Evolutionary conservation across 92 coral and sea anemone genomes (phyloP), one percentile per base, ranked within the genome.

Genomic region (Heliopora coerulea): DNA sequence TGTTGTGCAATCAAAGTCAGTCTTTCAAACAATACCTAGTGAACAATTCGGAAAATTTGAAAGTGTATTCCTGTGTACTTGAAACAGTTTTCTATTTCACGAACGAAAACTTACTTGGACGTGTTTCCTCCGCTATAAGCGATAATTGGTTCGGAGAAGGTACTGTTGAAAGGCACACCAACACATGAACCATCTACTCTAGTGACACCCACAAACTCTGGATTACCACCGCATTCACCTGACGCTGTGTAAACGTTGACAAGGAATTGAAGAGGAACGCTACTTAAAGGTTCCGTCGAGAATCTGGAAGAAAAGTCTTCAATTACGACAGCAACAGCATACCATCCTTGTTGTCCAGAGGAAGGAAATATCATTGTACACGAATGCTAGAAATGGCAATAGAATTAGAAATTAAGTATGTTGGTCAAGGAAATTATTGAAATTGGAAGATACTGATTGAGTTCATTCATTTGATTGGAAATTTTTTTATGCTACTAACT

Each of bases 241-340:
- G 54, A 68, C 5, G 95, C 83, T 5, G 49, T 42, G 56, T 46
- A 82, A 18, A 88, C 90, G 48, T 68, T 33, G 60, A 83, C 79
- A 75, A 88, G 61, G 75, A 88, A 88, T 78, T 88, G 95, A 25
- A 88, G 79, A 12, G 95, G 90, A 9, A 88, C 75, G 78, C 90
- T 63, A 40, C 95, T 88, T 24, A 88, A 67, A 14, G 95, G 81
- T 24, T 40, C 27, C 17, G 82, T 62, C 68, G 82, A 72, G 62
- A 83, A 66, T 9, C 85, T 85, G 56, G 60, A 54, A 20, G 84
- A 72, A 63, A 82, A 88, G 31, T 88, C 95, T 61, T 88, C 95
- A 2, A 88, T 81, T 88, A 88, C 84, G 8, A 66, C 63, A 17
- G 95, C 88, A 13, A 76, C 88, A 9, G 80, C 95, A 27, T 88